These are phyloP conservation scores for Cyprinella venusta DNA, from an alignment of 2,797 vertebrate species.

Conservation along the genomic window DNA sequence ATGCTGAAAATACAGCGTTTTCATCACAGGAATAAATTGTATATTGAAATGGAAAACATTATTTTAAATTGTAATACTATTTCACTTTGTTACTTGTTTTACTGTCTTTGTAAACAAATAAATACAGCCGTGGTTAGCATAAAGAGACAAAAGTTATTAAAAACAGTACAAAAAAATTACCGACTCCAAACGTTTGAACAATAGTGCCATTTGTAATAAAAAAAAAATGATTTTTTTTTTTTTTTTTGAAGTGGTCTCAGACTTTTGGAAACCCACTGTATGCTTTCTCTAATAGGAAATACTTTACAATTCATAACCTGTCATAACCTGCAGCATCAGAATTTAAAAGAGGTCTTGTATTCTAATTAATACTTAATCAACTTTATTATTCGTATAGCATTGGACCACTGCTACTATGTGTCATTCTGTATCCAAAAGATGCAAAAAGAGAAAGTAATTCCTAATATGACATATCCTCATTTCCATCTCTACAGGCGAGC, in stretches of 20 bases:
- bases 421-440: not conserved
- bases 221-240: too few relatives aligned
- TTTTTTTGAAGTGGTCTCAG: too few relatives aligned
- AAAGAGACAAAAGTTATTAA: not conserved
- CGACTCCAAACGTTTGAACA: not conserved
- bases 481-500: conserved; percentile 81
- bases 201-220: not conserved
- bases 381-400: not conserved
- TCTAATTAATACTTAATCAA: not conserved
- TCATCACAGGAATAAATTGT: not conserved
- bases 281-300: too few relatives aligned
- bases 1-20: too few relatives aligned
- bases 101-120: not conserved
- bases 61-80: not conserved
- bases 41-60: not conserved
- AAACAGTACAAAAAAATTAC: not conserved
- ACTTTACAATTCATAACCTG: not conserved
- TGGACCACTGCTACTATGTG: not conserved
- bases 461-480: not conserved
- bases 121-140: not conserved
- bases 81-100: not conserved
- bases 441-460: not conserved
- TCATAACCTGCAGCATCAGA: not conserved
- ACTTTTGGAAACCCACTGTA: too few relatives aligned
- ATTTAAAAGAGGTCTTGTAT: not conserved